Percentiles rank a stretch among this genome's conserved stretches.
phyloP scores from a whole-genome alignment of 2,797 vertebrate species.

The Centropyge bicolor region DNA sequence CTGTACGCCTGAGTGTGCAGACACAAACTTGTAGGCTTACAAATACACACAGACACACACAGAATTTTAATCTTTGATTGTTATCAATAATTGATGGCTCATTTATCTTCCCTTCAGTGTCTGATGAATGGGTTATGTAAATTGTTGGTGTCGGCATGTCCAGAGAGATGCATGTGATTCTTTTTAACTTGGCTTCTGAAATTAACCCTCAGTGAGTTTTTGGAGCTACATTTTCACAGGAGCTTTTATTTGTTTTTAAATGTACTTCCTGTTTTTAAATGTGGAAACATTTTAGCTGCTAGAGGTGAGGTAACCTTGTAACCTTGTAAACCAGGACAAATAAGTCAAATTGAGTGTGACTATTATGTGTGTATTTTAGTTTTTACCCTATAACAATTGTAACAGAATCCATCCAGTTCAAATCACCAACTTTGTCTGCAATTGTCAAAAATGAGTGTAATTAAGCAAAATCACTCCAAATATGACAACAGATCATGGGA shows the following conservation, averaged over 20 bases:
- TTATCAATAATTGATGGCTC: slow-evolving; percentile 45
- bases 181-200: slow-evolving; percentile 8
- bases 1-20: neutral
- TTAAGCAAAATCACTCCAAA: neutral
- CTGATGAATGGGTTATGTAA: slow-evolving; percentile 70
- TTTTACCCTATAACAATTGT: neutral
- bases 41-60: slow-evolving; percentile 11
- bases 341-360: neutral
- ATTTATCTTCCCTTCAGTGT: slow-evolving; percentile 52
- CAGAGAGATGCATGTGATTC: slow-evolving; percentile 3
- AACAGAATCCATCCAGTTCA: neutral
- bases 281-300: neutral
- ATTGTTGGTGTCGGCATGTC: slow-evolving; percentile 16
- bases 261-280: neutral
- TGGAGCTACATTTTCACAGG: neutral
- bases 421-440: neutral
- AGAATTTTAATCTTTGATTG: slow-evolving; percentile 52
- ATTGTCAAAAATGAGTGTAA: neutral
- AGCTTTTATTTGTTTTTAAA: neutral
- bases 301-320: neutral
- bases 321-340: neutral
- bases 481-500: neutral
- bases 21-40: neutral
- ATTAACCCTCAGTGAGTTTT: neutral
- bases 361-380: neutral